Evolutionary conservation across 2,888 invertebrate species (phyloP).

Genomic region (Saturnia pavonia): DNA sequence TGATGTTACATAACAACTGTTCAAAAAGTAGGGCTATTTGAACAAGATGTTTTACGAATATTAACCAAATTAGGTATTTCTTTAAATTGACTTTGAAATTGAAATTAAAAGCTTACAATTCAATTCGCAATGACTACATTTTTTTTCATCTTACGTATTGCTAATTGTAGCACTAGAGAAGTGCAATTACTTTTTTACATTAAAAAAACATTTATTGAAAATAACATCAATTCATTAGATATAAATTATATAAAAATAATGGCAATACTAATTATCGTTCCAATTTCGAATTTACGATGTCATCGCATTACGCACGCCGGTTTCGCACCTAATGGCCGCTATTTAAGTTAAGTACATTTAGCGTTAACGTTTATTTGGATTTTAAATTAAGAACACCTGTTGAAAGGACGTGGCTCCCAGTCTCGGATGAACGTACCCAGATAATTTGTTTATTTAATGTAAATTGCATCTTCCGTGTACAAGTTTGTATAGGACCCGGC

Average conservation of each 20-base stretch:
- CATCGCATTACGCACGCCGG: conserved; percentile 38
- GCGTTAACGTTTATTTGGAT: conserved; percentile 65
- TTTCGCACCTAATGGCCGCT: conserved; percentile 47
- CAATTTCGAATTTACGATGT: conserved; percentile 41
- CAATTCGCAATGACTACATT: neutral
- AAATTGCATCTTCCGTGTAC: conserved; percentile 55
- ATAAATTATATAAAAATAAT: conserved; percentile 19
- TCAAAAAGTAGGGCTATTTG: neutral
- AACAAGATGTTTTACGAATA: neutral
- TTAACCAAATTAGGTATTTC: neutral
- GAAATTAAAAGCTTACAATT: neutral
- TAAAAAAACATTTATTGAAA: neutral
- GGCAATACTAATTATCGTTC: conserved; percentile 31
- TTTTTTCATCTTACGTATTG: neutral
- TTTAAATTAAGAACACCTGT: conserved; percentile 74
- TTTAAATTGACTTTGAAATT: neutral
- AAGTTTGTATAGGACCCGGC: conserved; percentile 43
- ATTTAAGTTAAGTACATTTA: conserved; percentile 49
- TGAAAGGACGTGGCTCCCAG: conserved; percentile 42
- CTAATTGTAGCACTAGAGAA: neutral
- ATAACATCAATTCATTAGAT: neutral
- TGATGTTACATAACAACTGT: neutral
- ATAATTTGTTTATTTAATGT: conserved; percentile 70
- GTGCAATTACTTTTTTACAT: neutral
- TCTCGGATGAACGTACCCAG: conserved; percentile 41